Evolutionary conservation across 2,888 invertebrate species (phyloP).

Genomic region (Iphiclides podalirius): DNA sequence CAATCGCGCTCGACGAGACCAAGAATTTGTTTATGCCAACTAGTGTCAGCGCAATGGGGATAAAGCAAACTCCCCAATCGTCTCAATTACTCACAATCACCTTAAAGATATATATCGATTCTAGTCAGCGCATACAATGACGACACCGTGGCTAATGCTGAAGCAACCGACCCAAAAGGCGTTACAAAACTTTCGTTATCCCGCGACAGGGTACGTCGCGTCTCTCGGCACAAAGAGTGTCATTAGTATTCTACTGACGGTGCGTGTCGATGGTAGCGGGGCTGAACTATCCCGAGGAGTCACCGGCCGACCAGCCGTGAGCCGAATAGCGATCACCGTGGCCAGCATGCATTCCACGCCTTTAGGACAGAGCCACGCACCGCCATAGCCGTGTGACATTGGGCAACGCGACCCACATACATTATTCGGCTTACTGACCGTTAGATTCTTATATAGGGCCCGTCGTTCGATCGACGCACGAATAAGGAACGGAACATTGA

Average conservation of each 20-base stretch:
- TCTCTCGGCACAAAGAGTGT: slow-evolving; percentile 45
- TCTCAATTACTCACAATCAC: no score
- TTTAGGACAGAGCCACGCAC: slow-evolving; percentile 52
- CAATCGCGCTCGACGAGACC: no score
- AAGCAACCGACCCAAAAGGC: slow-evolving; percentile 60
- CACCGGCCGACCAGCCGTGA: slow-evolving; percentile 69
- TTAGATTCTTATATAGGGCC: slow-evolving; percentile 53
- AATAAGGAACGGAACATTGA: slow-evolving; percentile 21
- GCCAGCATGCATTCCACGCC: slow-evolving; percentile 54
- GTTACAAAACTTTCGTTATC: slow-evolving; percentile 68
- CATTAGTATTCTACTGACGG: slow-evolving; percentile 70
- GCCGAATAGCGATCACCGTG: slow-evolving; percentile 55
- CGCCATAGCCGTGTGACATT: slow-evolving; percentile 58
- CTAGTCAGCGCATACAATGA: slow-evolving; percentile 29
- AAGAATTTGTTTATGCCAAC: no score
- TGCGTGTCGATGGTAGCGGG: slow-evolving; percentile 51
- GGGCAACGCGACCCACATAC: slow-evolving; percentile 63
- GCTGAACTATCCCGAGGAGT: slow-evolving; percentile 68
- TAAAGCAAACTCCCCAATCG: slow-evolving; percentile 16
- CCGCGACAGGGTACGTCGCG: slow-evolving; percentile 41
- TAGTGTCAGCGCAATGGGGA: slow-evolving; percentile 8
- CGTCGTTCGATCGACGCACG: slow-evolving; percentile 37
- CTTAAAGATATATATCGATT: no score
- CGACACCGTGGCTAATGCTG: background rate
- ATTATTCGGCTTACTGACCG: slow-evolving; percentile 61